phyloP scores from a whole-genome alignment of 1,140 invertebrate species.

The Holotrichia oblita region DNA sequence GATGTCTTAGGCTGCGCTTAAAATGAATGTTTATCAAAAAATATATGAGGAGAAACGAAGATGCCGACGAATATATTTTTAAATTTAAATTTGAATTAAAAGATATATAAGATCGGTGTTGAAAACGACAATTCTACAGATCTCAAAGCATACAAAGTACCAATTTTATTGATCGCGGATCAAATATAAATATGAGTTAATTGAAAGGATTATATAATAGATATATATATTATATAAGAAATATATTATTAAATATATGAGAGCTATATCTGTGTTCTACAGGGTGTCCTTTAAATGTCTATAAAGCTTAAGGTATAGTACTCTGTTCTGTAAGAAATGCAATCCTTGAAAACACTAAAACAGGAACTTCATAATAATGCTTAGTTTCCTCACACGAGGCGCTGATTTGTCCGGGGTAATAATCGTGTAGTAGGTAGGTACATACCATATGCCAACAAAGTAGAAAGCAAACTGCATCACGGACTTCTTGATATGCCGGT shows the following conservation, averaged over 20 bases:
- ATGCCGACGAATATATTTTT: not conserved
- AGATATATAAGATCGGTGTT: not conserved
- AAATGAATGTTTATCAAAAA: not conserved
- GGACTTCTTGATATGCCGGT: no score
- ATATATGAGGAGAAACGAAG: no score
- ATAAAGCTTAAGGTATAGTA: no score
- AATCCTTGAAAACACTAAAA: no score
- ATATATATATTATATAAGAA: constrained; percentile 10
- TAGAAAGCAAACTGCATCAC: no score
- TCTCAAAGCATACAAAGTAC: constrained; percentile 33
- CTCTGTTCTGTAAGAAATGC: no score
- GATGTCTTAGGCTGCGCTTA: not conserved
- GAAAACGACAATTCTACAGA: constrained; percentile 19
- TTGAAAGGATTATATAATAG: not conserved
- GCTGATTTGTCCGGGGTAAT: not conserved
- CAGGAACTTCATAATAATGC: not conserved
- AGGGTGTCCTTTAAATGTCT: no score
- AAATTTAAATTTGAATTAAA: not conserved
- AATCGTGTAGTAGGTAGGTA: not conserved
- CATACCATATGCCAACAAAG: no score
- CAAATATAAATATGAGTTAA: not conserved
- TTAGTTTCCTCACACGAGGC: not conserved
- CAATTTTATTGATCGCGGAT: constrained; percentile 22
- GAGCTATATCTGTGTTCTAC: not conserved
- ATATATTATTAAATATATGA: not conserved